A percentile compares a stretch with the other conserved stretches of the same genome.
phyloP scores from a whole-genome alignment of 2,888 invertebrate species.

The Epinotia brunnichana region DNA sequence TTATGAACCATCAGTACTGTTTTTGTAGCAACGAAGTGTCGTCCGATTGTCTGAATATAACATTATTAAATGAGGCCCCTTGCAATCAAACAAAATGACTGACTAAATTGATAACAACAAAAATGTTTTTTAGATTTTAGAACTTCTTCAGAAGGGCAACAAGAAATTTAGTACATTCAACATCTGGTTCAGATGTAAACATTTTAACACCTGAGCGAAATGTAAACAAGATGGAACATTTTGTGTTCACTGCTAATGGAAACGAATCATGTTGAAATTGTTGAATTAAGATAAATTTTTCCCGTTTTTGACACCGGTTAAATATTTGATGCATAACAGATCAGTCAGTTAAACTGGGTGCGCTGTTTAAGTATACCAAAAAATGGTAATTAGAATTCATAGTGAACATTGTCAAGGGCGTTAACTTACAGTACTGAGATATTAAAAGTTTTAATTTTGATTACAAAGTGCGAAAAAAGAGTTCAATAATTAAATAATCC shows the following conservation, averaged over 20 bases:
- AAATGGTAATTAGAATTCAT: background rate
- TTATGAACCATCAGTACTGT: too few relatives aligned
- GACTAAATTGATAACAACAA: too few relatives aligned
- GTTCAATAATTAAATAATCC: too few relatives aligned
- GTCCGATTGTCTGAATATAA: too few relatives aligned
- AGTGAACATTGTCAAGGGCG: background rate
- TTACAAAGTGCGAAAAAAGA: too few relatives aligned
- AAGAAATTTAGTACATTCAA: background rate
- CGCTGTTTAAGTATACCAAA: background rate
- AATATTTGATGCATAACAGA: background rate
- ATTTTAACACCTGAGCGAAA: conserved; percentile 18
- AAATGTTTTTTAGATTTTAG: background rate
- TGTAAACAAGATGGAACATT: conserved; percentile 12
- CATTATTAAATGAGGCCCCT: too few relatives aligned
- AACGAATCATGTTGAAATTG: background rate
- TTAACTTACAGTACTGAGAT: background rate
- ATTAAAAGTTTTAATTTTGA: too few relatives aligned
- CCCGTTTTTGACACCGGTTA: background rate
- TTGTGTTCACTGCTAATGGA: background rate
- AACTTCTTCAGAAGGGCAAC: conserved; percentile 1
- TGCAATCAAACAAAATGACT: too few relatives aligned
- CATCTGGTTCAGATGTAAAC: conserved; percentile 21
- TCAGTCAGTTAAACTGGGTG: too few relatives aligned
- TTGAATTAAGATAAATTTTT: background rate
- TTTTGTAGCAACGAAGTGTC: too few relatives aligned